phyloP scores from a whole-genome alignment of 1,140 invertebrate species.

The Orchestia grillus region DNA sequence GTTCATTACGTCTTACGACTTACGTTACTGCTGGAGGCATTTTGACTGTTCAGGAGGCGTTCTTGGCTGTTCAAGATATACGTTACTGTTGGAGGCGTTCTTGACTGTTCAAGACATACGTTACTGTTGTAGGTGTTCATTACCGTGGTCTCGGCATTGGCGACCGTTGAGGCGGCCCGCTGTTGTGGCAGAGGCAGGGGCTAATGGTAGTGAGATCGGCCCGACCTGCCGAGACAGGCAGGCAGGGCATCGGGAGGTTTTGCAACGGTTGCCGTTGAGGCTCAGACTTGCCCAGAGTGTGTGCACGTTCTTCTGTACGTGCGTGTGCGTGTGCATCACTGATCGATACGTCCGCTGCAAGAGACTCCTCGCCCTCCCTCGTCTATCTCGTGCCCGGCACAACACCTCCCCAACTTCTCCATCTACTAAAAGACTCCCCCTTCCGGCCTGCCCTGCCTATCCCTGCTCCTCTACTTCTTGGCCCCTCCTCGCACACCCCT shows the following conservation, averaged over 20 bases:
- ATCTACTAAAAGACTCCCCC: background rate
- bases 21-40: too few species aligned
- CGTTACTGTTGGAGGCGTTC: background rate
- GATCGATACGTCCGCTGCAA: slow-evolving; percentile 22
- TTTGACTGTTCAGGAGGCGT: too few species aligned
- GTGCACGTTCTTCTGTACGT: background rate
- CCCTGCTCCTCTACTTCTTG: background rate
- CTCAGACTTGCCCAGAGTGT: background rate
- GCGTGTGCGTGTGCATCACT: slow-evolving; percentile 36
- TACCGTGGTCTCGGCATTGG: background rate
- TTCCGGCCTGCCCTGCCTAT: too few species aligned
- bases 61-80: background rate
- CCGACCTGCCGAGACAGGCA: too few species aligned
- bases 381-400: background rate
- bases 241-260: background rate
- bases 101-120: background rate
- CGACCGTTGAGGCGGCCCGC: too few species aligned
- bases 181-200: background rate
- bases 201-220: background rate
- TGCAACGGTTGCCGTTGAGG: background rate
- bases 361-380: background rate
- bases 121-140: background rate
- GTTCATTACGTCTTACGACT: too few species aligned
- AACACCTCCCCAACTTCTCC: background rate
- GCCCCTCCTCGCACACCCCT: background rate